A percentile compares a stretch with the other conserved stretches of the same genome.
Conservation (phyloP, 2,113 vertebrate species). For the Protobothrops mucrosquamatus region DNA sequence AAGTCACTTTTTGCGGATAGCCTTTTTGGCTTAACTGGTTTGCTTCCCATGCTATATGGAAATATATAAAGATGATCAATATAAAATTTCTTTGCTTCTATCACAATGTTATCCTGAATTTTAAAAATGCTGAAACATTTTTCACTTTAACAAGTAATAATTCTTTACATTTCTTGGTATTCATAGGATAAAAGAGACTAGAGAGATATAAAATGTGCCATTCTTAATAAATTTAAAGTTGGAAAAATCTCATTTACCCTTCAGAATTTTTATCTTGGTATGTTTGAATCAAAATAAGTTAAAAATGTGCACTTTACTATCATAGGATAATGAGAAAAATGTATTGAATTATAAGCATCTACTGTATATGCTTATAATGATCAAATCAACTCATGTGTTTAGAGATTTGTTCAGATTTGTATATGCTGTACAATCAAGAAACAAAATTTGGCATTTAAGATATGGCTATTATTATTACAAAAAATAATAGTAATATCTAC, state of each 20-base stretch:
- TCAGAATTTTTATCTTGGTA: not conserved
- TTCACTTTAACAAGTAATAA: not conserved
- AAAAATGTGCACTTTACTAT: not conserved
- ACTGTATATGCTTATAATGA: not conserved
- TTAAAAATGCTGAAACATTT: not conserved
- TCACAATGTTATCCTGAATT: not conserved
- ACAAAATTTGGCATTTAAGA: not conserved
- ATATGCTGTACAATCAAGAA: not conserved
- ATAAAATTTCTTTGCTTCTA: not conserved
- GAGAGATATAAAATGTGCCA: not conserved
- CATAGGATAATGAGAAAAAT: not conserved
- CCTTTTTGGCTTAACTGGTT: not conserved
- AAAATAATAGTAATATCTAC: not conserved
- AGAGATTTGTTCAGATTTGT: not conserved
- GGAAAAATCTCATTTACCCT: not conserved
- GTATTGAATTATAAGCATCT: not conserved
- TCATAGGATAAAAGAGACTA: not conserved
- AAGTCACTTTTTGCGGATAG: not conserved
- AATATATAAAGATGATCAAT: not conserved
- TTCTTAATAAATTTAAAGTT: not conserved
- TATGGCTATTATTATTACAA: not conserved
- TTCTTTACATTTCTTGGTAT: not conserved
- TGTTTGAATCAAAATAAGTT: not conserved
- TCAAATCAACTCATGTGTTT: not conserved
- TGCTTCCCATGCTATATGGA: slow-evolving; percentile 10